Evolutionary conservation across 2,113 vertebrate species (phyloP), one percentile per base, ranked within the genome.

Genomic region (Larimichthys polyactis): DNA sequence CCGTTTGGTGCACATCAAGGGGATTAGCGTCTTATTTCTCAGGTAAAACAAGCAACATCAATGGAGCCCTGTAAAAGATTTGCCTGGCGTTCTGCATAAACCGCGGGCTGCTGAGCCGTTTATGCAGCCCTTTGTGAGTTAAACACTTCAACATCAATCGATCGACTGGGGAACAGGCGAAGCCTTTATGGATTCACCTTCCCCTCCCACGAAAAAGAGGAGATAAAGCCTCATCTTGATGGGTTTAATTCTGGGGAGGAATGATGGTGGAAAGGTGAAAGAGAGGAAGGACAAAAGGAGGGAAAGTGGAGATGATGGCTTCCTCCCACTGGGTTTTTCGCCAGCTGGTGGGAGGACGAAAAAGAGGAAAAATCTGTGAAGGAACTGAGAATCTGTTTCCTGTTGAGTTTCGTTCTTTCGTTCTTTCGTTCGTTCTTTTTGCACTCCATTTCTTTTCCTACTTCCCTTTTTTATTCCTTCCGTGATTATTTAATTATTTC

Each of bases 31-130:
- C 72, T 85, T 75, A 66, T 85, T 86, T 82, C 79, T 40, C 79
- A 81, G 74, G 91, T 87, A 78, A 91, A 93, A 92, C 83, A 67
- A 87, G 85, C 78, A 51, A 77, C 87, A 92, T 89, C 90, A 87
- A 62, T 88, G 76, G 71, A 78, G 80, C 67, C 71, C 87, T 81
- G 82, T 58, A 9, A 36, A 68, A 74, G 62, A 87, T 82, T 78
- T 51, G 32, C 66, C n/a, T 19, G 46, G 71, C 44, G 75, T 66
- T 87, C 66, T 87, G 87, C 87, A 86, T 87, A 85, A 89, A 85
- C 29, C 51, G 1, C 2, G 11, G 22, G 58, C 79, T 43, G 72
- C 71, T 17, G 67, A 83, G 77, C 79, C 52, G n/a, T 88, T 90
- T 78, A 78, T 20, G 81, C 64, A 22, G 75, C 68, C 82, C 76